Conservation (phyloP, 2,888 invertebrate genomes). For the Antheraea assamensis region DNA sequence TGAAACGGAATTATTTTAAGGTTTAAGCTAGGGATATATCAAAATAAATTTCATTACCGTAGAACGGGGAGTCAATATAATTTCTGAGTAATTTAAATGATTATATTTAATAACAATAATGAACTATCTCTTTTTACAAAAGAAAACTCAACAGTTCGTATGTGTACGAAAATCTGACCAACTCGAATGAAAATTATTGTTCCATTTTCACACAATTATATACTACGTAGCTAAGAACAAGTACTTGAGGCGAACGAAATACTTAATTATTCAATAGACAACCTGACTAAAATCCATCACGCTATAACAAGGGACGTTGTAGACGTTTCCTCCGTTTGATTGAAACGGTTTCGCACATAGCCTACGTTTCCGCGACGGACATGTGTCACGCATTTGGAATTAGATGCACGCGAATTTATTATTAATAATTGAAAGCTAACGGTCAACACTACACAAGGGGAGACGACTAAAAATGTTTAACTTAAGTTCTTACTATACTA, state of each 20-base stretch:
- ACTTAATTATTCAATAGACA: neutral
- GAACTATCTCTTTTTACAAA: neutral
- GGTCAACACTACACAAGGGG: conserved; percentile 19
- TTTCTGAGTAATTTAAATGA: no score
- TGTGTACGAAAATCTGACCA: neutral
- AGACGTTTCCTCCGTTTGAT: conserved; percentile 60
- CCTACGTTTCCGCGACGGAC: conserved; percentile 52
- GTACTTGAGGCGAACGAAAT: neutral
- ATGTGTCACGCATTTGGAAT: conserved; percentile 35
- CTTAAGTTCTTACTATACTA: neutral
- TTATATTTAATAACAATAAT: no score
- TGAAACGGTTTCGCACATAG: conserved; percentile 41
- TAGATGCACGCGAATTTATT: conserved; percentile 41
- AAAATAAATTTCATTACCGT: no score
- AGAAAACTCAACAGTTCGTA: neutral
- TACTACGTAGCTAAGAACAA: neutral
- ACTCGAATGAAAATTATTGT: neutral
- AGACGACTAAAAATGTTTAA: no score
- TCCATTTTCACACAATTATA: neutral
- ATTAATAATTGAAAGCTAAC: conserved; percentile 38
- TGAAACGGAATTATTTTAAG: no score
- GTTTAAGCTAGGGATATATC: no score
- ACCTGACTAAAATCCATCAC: neutral
- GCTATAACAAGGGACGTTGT: conserved; percentile 19
- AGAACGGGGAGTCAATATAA: no score